Evolutionary conservation across 2,113 vertebrate genomes (phyloP).

Genomic region (Ahaetulla prasina): DNA sequence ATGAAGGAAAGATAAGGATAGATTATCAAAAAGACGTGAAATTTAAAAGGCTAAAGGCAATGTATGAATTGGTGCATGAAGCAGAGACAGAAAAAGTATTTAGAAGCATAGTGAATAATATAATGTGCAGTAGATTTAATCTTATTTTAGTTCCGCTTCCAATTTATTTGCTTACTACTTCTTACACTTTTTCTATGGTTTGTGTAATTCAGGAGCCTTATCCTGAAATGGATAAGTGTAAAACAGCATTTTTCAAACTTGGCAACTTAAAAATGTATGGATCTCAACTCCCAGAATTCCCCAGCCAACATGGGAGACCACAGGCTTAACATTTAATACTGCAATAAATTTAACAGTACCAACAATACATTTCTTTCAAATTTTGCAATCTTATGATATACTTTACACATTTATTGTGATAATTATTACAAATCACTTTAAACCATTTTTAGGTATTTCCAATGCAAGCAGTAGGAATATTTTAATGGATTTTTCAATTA

Average conservation of each 20-base stretch:
- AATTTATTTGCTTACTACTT: neutral
- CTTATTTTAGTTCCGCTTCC: neutral
- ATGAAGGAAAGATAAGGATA: neutral
- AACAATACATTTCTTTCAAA: neutral
- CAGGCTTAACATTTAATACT: neutral
- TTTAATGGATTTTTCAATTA: neutral
- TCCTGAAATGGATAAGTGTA: neutral
- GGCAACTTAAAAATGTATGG: neutral
- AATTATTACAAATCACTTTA: neutral
- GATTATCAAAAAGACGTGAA: neutral
- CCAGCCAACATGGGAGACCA: neutral
- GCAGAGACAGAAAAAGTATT: neutral
- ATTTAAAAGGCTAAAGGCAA: neutral
- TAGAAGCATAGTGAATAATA: neutral
- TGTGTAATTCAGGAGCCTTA: neutral
- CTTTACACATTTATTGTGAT: neutral
- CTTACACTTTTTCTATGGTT: neutral
- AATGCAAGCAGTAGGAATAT: neutral
- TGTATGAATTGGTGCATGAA: neutral
- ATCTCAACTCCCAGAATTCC: neutral
- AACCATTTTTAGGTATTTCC: neutral
- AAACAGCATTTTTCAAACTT: neutral
- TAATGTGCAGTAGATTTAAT: neutral
- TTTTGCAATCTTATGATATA: neutral
- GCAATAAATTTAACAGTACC: neutral